Evolutionary conservation across 1,140 invertebrate species (phyloP), one percentile per base, ranked within the genome.

Genomic region (Heliconius eleuchia): DNA sequence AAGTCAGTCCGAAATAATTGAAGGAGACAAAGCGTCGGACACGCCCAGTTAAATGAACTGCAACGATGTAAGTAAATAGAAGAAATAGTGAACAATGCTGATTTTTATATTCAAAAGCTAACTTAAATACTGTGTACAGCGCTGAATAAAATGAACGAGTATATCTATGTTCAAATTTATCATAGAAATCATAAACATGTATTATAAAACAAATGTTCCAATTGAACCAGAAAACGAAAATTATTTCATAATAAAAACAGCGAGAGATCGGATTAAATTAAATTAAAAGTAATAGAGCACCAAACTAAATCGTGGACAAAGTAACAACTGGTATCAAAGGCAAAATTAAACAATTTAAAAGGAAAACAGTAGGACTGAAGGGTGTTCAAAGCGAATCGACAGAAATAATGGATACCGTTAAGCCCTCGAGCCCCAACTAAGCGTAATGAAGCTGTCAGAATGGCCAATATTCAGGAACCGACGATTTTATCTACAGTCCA

Each of bases 401-500:
- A 78, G 80, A 85, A 89, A 86, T 86, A 89, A 89, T 85, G 84
- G 80, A 77, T 77, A 80, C 82, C 78, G 86, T 86, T 87, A 87
- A 87, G 80, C 82, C 82, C 80, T 79, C 73, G 79, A 84, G 82
- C 74, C 37, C 76, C 84, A 55, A 86, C 80, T 86, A 78, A 78
- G 66, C 80, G 77, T 91, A 91, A 92, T 88, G 89, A 90, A 89
- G 82, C 83, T 82, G 81, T 86, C 85, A 77, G 84, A 86, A 84
- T 82, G 80, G 76, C 80, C 85, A 85, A 85, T 87, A 83, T 81
- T 71, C 79, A 74, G 82, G 73, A 81, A 83, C 82, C 80, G 76
- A 83, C 82, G 78, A 84, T 86, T 85, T 86, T 81, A 80, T 79
- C 82, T 80, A 78, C 75, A 30, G 73, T 50, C 71, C 71, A 80